Conservation (phyloP, 2,797 vertebrate genomes). For the Eutrigla gurnardus region DNA sequence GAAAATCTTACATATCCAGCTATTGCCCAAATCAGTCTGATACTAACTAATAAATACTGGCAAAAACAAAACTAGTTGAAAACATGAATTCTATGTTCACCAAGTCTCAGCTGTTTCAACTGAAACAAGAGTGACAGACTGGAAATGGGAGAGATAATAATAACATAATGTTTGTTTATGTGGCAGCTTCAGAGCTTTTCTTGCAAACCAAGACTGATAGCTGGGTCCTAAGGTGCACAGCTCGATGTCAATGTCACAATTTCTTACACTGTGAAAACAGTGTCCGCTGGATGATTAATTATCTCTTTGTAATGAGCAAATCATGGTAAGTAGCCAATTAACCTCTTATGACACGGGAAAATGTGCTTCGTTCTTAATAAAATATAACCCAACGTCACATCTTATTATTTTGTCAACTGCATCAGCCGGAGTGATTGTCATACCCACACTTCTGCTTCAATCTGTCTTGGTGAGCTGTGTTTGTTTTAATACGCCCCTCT, state of each 20-base stretch:
- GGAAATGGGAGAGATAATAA: background rate
- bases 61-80: conserved; percentile 1
- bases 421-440: background rate
- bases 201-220: conserved; percentile 10
- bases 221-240: conserved; percentile 5
- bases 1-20: background rate
- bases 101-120: background rate
- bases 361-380: conserved; percentile 25
- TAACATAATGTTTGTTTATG: conserved; percentile 10
- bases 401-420: conserved; percentile 9
- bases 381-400: conserved; percentile 13
- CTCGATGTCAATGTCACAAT: conserved; percentile 14
- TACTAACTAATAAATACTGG: background rate
- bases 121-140: background rate
- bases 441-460: background rate
- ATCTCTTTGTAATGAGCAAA: conserved; percentile 21
- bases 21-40: background rate
- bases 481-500: conserved; percentile 5
- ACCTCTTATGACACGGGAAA: conserved; percentile 25
- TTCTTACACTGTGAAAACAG: conserved; percentile 31
- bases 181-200: conserved; percentile 5
- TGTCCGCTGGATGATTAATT: conserved; percentile 15
- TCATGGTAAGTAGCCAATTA: conserved; percentile 33
- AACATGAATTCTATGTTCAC: background rate
- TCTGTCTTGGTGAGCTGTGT: too few relatives aligned